A percentile compares a stretch with the other conserved stretches of the same genome.
Evolutionary conservation across 2,888 invertebrate genomes (phyloP).

Genomic region (Pristionchus maxplancki): DNA sequence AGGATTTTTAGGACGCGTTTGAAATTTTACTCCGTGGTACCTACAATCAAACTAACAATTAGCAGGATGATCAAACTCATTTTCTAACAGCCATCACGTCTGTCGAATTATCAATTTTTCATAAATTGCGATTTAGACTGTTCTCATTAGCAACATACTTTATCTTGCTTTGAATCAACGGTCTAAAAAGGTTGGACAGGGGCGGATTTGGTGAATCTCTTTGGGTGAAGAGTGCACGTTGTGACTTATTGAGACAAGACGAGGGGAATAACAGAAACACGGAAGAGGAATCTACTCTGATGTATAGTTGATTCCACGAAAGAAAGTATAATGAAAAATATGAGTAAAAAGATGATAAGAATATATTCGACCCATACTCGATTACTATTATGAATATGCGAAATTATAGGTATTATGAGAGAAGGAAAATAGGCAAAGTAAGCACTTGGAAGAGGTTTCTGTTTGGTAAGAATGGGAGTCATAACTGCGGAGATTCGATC

Average conservation of each 20-base stretch:
- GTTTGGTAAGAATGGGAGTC: constrained; percentile 39
- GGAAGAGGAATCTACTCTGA: not conserved
- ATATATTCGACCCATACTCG: constrained; percentile 25
- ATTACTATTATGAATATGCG: constrained; percentile 40
- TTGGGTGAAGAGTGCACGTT: constrained; percentile 2
- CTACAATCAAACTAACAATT: too few species aligned
- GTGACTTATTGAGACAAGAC: constrained; percentile 25
- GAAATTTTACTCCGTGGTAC: too few species aligned
- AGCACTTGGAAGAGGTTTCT: constrained; percentile 13
- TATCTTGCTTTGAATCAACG: constrained; percentile 37
- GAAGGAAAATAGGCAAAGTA: not conserved
- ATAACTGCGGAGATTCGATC: constrained; percentile 40
- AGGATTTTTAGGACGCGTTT: too few species aligned
- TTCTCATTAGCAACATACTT: constrained; percentile 13
- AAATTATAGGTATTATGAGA: constrained; percentile 34
- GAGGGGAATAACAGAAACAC: not conserved
- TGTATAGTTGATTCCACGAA: not conserved
- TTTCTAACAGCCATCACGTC: too few species aligned
- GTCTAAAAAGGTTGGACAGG: not conserved
- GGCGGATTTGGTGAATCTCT: constrained; percentile 31
- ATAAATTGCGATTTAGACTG: too few species aligned
- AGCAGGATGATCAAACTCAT: too few species aligned
- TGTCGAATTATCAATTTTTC: too few species aligned
- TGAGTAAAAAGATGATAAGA: constrained; percentile 30
- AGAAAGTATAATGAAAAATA: not conserved